Evolutionary conservation across 2,888 invertebrate genomes (phyloP), one percentile per base, ranked within the genome.

Genomic region (Eilema depressum): DNA sequence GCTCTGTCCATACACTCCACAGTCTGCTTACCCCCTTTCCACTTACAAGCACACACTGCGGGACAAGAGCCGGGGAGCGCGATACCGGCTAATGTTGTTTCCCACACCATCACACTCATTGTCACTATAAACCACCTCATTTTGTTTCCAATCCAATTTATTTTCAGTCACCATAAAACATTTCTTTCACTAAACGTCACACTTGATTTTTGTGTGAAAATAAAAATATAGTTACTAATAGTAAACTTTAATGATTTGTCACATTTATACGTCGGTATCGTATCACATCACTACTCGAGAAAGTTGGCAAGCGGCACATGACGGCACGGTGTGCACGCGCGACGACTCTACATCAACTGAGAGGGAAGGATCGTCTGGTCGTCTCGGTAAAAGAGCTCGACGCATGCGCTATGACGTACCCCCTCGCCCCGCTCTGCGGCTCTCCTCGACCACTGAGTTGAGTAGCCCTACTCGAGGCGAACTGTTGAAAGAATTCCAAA

Each of bases 11-110:
- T 97, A 93, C 99, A 99, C 94, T 98, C 98, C 75, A 98, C 98
- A 66, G 98, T 98, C 91, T 98, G 98, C 92, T 99, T 99, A 82
- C 98, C 98, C 85, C 97, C 97, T 93, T 98, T 98, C 99, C 99
- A 99, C 93, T 98, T 98, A 95, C 99, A 99, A 85, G 96, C 96
- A 93, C 99, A 99, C 83, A 97, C 97, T 61, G 96, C 96, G 73
- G 98, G 98, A 85, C 97, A 97, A 80, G 96, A 96, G 80, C 96
- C 96, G 76, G 96, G 95, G 80, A 96, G 95, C 72, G 96, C 95
- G 75, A 94, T 88, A 76, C 91, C 93, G 78, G 91, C 92, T 75
- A 90, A 85, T 87, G 91, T 89, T 78, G 92, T 92, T 90, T 91
- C 88, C 87, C 90, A 91, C 89, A 93, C 86, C 89, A 93, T 88